These are phyloP conservation scores for Fukomys damarensis DNA, from an alignment of 2,113 vertebrate species.

Conservation along the genomic window DNA sequence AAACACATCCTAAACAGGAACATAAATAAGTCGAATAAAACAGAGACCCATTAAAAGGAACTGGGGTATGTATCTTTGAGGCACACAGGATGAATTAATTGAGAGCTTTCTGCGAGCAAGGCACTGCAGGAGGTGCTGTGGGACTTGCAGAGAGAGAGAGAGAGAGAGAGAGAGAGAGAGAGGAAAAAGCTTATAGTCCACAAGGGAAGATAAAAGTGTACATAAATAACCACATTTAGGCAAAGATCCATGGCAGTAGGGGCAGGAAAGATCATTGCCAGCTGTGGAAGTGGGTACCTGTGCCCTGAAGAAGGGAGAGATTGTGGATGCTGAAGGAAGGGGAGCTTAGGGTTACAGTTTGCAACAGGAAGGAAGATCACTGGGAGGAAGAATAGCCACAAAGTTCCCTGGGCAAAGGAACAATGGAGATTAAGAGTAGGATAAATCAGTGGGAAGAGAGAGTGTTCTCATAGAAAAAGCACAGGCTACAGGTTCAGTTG, in stretches of 20 bases:
- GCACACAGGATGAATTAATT: slow-evolving; percentile 9
- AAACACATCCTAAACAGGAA: slow-evolving; percentile 37
- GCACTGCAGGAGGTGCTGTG: background rate
- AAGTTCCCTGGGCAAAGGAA: background rate
- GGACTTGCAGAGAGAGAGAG: background rate
- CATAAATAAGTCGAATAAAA: slow-evolving; percentile 38
- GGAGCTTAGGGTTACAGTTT: background rate
- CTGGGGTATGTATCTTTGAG: background rate
- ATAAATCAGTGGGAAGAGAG: background rate
- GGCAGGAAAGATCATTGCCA: background rate
- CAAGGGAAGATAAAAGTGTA: background rate
- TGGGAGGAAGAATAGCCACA: background rate
- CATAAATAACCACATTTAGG: background rate
- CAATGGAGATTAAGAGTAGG: background rate
- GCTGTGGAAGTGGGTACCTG: background rate
- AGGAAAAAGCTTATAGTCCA: background rate
- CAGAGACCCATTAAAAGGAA: slow-evolving; percentile 27
- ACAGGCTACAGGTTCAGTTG: background rate
- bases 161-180: background rate
- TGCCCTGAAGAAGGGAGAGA: background rate
- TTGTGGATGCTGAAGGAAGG: background rate
- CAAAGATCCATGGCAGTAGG: background rate
- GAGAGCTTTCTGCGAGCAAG: slow-evolving; percentile 30
- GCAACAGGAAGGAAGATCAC: background rate
- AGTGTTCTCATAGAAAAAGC: background rate